These are phyloP conservation scores for Hirtodrosophila duncani DNA, from an alignment of 2,888 invertebrate species.

Conservation along the genomic window DNA sequence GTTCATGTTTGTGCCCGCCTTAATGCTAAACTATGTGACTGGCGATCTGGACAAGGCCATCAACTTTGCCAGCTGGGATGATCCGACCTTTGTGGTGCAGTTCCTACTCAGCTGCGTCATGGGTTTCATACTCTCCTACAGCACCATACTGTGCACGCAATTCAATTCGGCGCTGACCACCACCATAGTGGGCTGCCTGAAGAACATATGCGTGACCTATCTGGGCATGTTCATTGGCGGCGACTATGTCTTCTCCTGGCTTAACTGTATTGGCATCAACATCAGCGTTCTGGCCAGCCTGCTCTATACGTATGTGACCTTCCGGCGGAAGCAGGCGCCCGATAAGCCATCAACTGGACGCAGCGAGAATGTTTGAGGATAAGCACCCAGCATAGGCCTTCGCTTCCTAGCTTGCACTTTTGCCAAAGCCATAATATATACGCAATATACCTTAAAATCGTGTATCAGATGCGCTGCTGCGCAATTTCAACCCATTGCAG, in stretches of 20 bases:
- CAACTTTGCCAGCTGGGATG: conserved; percentile 85
- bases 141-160: conserved; percentile 96
- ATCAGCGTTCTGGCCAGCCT: conserved; percentile 93
- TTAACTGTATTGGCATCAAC: conserved; percentile 97
- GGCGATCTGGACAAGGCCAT: conserved; percentile 86
- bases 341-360: too few species aligned
- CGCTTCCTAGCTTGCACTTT: conserved; percentile 21
- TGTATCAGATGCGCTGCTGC: too few species aligned
- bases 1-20: conserved; percentile 90
- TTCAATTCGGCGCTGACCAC: conserved; percentile 99
- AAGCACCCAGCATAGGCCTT: too few species aligned
- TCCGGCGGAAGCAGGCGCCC: conserved; percentile 79
- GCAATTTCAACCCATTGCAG: too few species aligned
- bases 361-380: conserved; percentile 72
- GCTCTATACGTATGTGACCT: conserved; percentile 92
- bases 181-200: conserved; percentile 97
- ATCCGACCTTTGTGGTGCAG: conserved; percentile 86
- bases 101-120: conserved; percentile 95
- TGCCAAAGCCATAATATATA: conserved; percentile 49
- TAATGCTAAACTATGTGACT: conserved; percentile 84
- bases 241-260: conserved; percentile 95
- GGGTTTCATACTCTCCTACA: conserved; percentile 97
- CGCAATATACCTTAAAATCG: too few species aligned
- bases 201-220: conserved; percentile 98
- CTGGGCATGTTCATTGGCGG: conserved; percentile 98